These are phyloP conservation scores for Sparidentex hasta DNA, from an alignment of 2,797 vertebrate species.

Conservation along the genomic window DNA sequence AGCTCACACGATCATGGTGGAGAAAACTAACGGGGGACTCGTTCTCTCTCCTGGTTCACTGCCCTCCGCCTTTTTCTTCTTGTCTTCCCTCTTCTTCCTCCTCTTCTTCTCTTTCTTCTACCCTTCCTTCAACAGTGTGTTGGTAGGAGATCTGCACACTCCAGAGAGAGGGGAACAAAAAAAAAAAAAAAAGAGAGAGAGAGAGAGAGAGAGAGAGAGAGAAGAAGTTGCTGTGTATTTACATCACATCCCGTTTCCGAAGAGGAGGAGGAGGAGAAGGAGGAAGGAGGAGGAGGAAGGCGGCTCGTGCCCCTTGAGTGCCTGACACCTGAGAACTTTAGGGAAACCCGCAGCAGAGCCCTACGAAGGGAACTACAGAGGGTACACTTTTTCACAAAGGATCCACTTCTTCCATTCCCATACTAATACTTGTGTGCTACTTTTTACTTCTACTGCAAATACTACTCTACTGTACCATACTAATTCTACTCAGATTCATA, in stretches of 20 bases:
- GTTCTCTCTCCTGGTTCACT: fast-evolving
- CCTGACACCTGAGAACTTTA: slow-evolving; percentile 54
- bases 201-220: slow-evolving; percentile 16
- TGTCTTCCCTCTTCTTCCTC: background rate
- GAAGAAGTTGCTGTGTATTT: slow-evolving; percentile 61
- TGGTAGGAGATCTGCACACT: slow-evolving; percentile 27
- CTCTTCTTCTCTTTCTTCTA: background rate
- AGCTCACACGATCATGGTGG: slow-evolving; percentile 56
- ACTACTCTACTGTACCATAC: too few relatives aligned
- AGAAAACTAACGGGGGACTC: slow-evolving; percentile 10
- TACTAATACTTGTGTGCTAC: too few relatives aligned
- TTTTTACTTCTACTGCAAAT: too few relatives aligned
- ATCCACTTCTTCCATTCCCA: too few relatives aligned
- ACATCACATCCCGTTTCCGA: slow-evolving; percentile 80
- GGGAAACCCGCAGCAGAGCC: slow-evolving; percentile 17
- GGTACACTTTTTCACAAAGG: background rate
- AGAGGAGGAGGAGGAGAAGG: slow-evolving; percentile 50
- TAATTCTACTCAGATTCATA: too few relatives aligned
- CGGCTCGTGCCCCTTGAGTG: slow-evolving; percentile 42
- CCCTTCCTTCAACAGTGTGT: background rate
- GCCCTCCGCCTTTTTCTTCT: background rate
- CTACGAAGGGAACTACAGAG: slow-evolving; percentile 12
- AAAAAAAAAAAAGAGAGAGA: slow-evolving; percentile 41
- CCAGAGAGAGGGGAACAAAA: slow-evolving; percentile 24
- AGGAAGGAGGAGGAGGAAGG: slow-evolving; percentile 49